Evolutionary conservation across 2,797 vertebrate genomes (phyloP).

Genomic region (Chelmon rostratus): DNA sequence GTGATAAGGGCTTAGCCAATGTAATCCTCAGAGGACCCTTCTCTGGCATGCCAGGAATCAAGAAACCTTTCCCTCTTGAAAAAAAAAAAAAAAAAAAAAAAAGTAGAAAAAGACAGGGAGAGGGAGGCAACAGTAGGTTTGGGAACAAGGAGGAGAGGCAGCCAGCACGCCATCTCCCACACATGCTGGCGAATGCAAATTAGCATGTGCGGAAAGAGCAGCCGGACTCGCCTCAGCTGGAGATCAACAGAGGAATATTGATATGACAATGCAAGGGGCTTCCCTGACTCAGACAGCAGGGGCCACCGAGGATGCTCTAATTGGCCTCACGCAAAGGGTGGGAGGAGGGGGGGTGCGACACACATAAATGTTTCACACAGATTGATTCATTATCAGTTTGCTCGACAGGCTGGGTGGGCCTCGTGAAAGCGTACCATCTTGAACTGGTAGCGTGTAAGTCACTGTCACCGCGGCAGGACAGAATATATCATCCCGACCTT

Average conservation of each 20-base stretch:
- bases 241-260: slow-evolving; percentile 82
- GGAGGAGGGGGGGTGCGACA: neutral
- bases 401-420: slow-evolving; percentile 70
- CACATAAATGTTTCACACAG: slow-evolving; percentile 78
- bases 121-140: slow-evolving; percentile 67
- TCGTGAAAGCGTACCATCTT: slow-evolving; percentile 70
- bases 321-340: slow-evolving; percentile 69
- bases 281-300: slow-evolving; percentile 72
- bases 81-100: slow-evolving; percentile 58
- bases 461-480: slow-evolving; percentile 59
- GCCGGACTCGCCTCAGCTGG: slow-evolving; percentile 79
- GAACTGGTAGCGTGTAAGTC: slow-evolving; percentile 74
- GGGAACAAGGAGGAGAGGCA: slow-evolving; percentile 66
- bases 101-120: slow-evolving; percentile 55
- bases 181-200: slow-evolving; percentile 80
- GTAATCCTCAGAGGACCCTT: slow-evolving; percentile 87
- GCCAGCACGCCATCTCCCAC: slow-evolving; percentile 69
- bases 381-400: slow-evolving; percentile 82
- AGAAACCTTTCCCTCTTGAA: slow-evolving; percentile 78
- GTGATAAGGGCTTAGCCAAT: slow-evolving; percentile 89
- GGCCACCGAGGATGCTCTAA: slow-evolving; percentile 74
- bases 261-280: slow-evolving; percentile 79
- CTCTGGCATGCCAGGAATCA: slow-evolving; percentile 84
- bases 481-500: slow-evolving; percentile 78
- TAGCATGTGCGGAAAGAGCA: slow-evolving; percentile 78